Percentiles rank a stretch among this genome's conserved stretches.
These are phyloP conservation scores for Drosophila nr. fundita DNA, from an alignment of 2,888 invertebrate genomes.

Conservation along the genomic window DNA sequence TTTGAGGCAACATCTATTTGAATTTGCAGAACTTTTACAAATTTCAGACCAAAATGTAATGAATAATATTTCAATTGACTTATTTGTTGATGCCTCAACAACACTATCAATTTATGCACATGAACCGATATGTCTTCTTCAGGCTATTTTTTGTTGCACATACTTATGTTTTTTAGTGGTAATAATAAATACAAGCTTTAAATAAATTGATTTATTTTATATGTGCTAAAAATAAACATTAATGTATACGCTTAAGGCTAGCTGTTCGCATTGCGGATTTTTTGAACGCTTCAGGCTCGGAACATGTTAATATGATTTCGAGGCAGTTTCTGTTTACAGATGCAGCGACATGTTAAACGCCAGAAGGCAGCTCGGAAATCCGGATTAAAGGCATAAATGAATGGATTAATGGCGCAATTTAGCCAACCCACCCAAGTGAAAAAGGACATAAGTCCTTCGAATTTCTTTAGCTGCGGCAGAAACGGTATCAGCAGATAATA, in stretches of 20 bases:
- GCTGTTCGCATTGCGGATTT: background rate
- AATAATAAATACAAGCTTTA: slow-evolving; percentile 34
- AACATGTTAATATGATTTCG: slow-evolving; percentile 81
- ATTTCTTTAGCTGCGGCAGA: slow-evolving; percentile 87
- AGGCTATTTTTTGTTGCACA: background rate
- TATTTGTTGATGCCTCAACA: background rate
- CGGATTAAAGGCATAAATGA: slow-evolving; percentile 95
- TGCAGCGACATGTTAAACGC: slow-evolving; percentile 88
- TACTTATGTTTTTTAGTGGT: slow-evolving; percentile 4
- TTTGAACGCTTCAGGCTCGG: slow-evolving; percentile 65
- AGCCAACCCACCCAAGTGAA: slow-evolving; percentile 96
- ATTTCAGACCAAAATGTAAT: background rate
- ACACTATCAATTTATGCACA: background rate
- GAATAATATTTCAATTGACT: background rate
- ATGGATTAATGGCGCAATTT: slow-evolving; percentile 95
- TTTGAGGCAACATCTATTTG: background rate
- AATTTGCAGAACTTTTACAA: background rate
- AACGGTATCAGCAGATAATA: slow-evolving; percentile 94
- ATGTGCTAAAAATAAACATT: slow-evolving; percentile 14
- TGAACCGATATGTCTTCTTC: background rate
- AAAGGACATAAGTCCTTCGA: slow-evolving; percentile 89
- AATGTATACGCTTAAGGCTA: slow-evolving; percentile 11
- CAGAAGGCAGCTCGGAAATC: slow-evolving; percentile 95
- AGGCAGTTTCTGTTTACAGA: slow-evolving; percentile 81
- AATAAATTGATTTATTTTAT: slow-evolving; percentile 29